phyloP scores from a whole-genome alignment of 2,888 invertebrate genomes.

The Lasioglossum pauxillum region DNA sequence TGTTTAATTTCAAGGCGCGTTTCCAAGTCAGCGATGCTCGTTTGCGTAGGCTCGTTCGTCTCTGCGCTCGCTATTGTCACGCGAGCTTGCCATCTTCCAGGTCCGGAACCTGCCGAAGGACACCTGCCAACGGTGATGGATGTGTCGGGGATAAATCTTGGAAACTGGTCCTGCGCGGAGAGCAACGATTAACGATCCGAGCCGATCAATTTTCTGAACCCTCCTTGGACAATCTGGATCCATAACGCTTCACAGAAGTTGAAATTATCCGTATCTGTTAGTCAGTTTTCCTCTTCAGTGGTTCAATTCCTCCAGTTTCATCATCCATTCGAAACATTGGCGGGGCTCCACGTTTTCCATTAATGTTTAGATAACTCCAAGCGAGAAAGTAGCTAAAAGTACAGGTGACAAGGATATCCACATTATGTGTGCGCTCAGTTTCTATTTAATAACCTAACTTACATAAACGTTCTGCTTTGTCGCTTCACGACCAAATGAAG shows the following conservation, averaged over 20 bases:
- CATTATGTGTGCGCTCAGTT: neutral
- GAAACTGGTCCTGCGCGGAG: neutral
- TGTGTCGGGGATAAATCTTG: conserved; percentile 2
- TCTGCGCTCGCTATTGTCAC: neutral
- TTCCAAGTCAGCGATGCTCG: neutral
- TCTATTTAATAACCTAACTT: neutral
- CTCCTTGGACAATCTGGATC: neutral
- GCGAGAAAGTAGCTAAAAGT: neutral
- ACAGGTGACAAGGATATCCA: neutral
- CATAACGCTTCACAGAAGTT: too few relatives aligned
- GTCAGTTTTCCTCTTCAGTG: too few relatives aligned
- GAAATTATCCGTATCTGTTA: neutral
- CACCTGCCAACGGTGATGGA: neutral
- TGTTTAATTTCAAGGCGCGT: conserved; percentile 31
- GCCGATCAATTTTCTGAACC: neutral
- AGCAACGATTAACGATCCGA: neutral
- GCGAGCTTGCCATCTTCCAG: neutral
- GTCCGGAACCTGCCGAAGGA: neutral
- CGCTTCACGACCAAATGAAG: neutral
- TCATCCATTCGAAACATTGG: neutral
- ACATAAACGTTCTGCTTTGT: neutral
- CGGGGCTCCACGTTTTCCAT: neutral
- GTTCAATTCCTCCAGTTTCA: neutral
- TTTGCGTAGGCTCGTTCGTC: conserved; percentile 26
- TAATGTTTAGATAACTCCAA: neutral